These are phyloP conservation scores for Arrhopalites spinosus DNA, from an alignment of 2,888 invertebrate species.

Conservation along the genomic window DNA sequence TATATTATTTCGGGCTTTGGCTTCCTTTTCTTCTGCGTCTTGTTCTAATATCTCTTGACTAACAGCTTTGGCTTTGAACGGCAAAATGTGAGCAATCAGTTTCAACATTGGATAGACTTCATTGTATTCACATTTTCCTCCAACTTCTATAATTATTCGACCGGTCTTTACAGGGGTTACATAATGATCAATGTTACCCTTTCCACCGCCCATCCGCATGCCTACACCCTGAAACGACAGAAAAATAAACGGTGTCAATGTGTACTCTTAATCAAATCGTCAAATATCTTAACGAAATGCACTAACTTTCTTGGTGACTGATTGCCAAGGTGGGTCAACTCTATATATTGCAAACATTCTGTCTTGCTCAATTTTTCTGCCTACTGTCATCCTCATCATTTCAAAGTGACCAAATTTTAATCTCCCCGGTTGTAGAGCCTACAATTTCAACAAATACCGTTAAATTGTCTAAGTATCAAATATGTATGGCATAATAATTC, in stretches of 20 bases:
- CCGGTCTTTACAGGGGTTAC: constrained; percentile 90
- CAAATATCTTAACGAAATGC: background rate
- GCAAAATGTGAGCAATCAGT: constrained; percentile 77
- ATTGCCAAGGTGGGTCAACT: constrained; percentile 94
- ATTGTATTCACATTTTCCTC: constrained; percentile 83
- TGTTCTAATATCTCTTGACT: constrained; percentile 76
- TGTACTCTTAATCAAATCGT: background rate
- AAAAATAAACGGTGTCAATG: background rate
- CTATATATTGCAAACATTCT: constrained; percentile 95
- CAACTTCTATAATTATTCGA: constrained; percentile 90
- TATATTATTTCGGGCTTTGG: constrained; percentile 71
- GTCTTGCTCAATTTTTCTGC: constrained; percentile 75
- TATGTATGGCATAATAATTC: background rate
- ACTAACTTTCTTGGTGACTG: constrained; percentile 78
- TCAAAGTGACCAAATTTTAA: constrained; percentile 82
- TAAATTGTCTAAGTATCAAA: background rate
- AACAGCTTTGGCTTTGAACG: constrained; percentile 84
- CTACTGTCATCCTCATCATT: constrained; percentile 78
- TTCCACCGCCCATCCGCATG: constrained; percentile 93
- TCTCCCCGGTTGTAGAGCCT: constrained; percentile 85
- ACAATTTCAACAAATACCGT: too few relatives aligned
- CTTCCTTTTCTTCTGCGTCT: constrained; percentile 66
- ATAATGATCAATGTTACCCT: constrained; percentile 92
- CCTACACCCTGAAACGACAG: constrained; percentile 73
- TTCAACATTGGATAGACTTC: constrained; percentile 69